Percentiles rank a stretch among this genome's conserved stretches.
Evolutionary conservation across 2,113 vertebrate species (phyloP).

Genomic region (Cranoglanis bouderius): DNA sequence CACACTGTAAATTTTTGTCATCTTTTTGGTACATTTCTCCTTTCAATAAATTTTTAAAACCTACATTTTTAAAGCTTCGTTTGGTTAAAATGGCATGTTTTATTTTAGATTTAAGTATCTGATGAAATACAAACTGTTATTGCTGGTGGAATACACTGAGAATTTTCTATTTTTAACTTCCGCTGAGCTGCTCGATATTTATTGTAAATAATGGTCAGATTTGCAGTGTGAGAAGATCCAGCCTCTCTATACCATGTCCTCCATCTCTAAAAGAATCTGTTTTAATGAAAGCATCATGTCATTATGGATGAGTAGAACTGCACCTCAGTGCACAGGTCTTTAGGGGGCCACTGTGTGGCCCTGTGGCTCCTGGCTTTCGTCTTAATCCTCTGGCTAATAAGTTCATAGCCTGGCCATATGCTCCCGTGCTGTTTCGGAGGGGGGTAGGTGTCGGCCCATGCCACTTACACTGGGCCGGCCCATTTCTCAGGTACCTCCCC

Average conservation of each 20-base stretch:
- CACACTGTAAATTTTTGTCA: background rate
- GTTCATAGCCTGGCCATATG: slow-evolving; percentile 96
- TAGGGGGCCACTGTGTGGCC: slow-evolving; percentile 70
- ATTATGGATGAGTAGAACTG: slow-evolving; percentile 28
- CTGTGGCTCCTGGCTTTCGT: slow-evolving; percentile 78
- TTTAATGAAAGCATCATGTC: slow-evolving; percentile 64
- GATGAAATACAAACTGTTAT: background rate
- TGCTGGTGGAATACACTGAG: background rate
- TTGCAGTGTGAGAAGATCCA: background rate
- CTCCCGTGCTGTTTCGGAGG: slow-evolving; percentile 80
- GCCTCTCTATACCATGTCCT: background rate
- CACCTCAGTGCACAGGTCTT: slow-evolving; percentile 59
- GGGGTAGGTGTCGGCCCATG: slow-evolving; percentile 80
- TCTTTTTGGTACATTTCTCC: background rate
- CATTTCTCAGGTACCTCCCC: slow-evolving; percentile 91
- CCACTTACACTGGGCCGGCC: slow-evolving; percentile 90
- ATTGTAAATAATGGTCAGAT: background rate
- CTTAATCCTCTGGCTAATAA: slow-evolving; percentile 95
- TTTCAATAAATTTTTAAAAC: background rate
- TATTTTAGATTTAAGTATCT: background rate
- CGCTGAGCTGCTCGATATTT: too few species aligned
- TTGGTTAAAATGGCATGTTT: background rate
- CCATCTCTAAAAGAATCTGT: slow-evolving; percentile 18
- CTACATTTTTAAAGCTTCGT: background rate
- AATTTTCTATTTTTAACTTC: background rate